Percentiles rank a stretch among this genome's conserved stretches.
phyloP scores from a whole-genome alignment of 64 coral and sea anemone species.

The Hydrozoanthus tunicans region DNA sequence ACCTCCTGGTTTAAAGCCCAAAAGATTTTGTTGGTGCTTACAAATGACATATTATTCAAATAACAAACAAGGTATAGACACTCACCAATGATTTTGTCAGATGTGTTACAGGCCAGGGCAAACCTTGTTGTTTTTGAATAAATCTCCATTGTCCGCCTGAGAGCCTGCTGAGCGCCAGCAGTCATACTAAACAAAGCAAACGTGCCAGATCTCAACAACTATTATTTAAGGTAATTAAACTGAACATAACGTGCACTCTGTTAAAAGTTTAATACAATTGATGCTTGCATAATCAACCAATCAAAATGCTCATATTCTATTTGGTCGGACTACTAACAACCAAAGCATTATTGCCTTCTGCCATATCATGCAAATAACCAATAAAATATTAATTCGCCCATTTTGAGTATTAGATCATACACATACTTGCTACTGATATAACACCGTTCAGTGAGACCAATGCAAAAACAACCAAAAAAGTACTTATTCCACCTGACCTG shows the following conservation, averaged over 20 bases:
- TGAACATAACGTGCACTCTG: no score
- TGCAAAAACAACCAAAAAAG: not conserved
- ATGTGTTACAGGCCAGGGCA: conserved; percentile 98
- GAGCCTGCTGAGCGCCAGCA: conserved; percentile 93
- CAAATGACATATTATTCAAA: not conserved
- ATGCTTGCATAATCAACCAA: not conserved
- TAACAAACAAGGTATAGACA: not conserved
- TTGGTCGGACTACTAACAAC: no score
- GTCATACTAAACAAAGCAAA: conserved; percentile 78
- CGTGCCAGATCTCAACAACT: not conserved
- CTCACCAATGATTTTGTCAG: conserved; percentile 98
- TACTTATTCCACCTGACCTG: conserved; percentile 55
- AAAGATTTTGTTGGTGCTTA: no score
- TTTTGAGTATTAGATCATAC: no score
- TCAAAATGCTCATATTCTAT: no score
- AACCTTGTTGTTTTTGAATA: conserved; percentile 99
- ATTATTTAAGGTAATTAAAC: not conserved
- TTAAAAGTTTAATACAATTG: not conserved
- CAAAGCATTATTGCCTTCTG: no score
- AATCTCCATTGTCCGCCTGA: conserved; percentile 99
- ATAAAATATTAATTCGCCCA: no score
- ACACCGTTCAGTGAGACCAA: not conserved
- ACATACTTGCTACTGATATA: not conserved
- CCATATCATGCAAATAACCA: no score
- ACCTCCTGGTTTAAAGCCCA: no score